Base-by-base conservation (phyloP, 2,797 vertebrate species). In the Sebastes cheni region DNA sequence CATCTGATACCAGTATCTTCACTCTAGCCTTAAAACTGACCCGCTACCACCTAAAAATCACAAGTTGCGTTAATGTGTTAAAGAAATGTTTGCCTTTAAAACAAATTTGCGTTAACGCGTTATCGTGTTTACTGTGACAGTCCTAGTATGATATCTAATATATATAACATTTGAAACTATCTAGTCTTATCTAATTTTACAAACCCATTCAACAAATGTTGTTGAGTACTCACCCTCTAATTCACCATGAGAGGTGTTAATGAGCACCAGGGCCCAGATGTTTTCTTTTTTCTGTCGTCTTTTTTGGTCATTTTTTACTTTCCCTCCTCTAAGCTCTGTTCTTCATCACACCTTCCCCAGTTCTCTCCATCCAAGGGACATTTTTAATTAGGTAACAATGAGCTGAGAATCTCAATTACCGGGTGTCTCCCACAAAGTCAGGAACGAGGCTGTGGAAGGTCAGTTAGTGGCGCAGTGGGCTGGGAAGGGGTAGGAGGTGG, bases 371-470 rank as follows among this genome's bases (percentile, higher is more conserved):
- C 56, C 22, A 68, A 82, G 56, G 70, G 60, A 72, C 65, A 75
- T 75, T 81, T 92, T 87, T 90, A 91, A 95, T 94, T 92, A 87
- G 74, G 61, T 72, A 85, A 90, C 88, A 88, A 80, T 92, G 85
- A 90, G 86, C 88, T 78, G 83, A 80, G 80, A 91, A 88, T 94
- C 87, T 92, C 86, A 91, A 84, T 92, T 91, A 91, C 86, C 55
- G 54, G 70, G 50, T 62, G 67, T 82, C 77, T 79, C 81, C 70
- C 32, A 72, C 90, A 91, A 95, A 89, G 92, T 93, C 90, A 90
- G 73, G 62, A 71, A 71, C 64, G 69, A 62, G 23, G 66, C 46
- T 8, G 11, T 12, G 67, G 75, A 67, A 67, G 73, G 80, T 82
- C 13, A 22, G 23, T 30, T 36, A 4, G 54, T 18, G 55, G 36